These are phyloP conservation scores for Lasioglossum lativentre DNA, from an alignment of 2,888 invertebrate species.

Conservation along the genomic window DNA sequence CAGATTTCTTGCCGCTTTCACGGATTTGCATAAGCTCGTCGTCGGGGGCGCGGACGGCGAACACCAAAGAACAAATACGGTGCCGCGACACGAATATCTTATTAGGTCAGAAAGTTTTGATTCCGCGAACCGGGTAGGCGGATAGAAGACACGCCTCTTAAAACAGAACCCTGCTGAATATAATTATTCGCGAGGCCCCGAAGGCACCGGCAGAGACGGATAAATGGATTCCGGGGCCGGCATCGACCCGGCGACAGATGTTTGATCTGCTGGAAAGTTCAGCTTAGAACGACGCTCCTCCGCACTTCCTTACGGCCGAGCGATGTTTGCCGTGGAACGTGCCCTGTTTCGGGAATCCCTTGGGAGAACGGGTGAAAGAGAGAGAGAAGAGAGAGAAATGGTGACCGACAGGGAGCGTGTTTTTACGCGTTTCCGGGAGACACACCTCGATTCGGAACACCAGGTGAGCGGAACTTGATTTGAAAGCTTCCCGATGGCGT, in stretches of 20 bases:
- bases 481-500: background rate
- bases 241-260: constrained; percentile 62
- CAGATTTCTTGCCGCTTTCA: constrained; percentile 23
- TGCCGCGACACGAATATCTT: constrained; percentile 61
- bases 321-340: constrained; percentile 28
- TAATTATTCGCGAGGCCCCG: constrained; percentile 64
- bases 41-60: constrained; percentile 6
- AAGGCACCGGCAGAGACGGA: constrained; percentile 37
- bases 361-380: background rate
- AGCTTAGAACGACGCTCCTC: constrained; percentile 25
- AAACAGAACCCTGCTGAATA: constrained; percentile 71
- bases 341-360: constrained; percentile 4
- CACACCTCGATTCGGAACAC: background rate
- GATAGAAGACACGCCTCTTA: constrained; percentile 50
- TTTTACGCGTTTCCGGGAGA: constrained; percentile 7
- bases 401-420: background rate
- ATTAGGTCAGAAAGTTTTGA: constrained; percentile 74
- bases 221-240: constrained; percentile 58
- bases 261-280: constrained; percentile 66
- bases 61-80: constrained; percentile 67
- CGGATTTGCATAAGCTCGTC: constrained; percentile 66
- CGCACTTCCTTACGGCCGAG: constrained; percentile 7
- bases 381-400: background rate
- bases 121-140: constrained; percentile 44
- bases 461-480: constrained; percentile 4